These are phyloP conservation scores for Pycnonotus jocosus DNA, from an alignment of 2,113 vertebrate genomes.

Conservation along the genomic window DNA sequence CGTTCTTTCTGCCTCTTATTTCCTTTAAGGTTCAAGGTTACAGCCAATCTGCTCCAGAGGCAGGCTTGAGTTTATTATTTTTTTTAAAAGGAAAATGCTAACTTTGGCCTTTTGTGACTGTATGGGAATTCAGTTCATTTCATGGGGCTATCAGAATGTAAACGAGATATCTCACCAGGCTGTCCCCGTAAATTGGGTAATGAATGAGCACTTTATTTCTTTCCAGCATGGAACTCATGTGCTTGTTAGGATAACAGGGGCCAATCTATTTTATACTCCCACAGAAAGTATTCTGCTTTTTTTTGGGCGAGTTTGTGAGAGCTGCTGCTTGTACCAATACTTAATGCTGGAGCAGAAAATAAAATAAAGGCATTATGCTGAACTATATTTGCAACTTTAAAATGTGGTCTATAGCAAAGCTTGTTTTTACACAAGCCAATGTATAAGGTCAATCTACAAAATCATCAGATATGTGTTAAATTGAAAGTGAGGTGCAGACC, in stretches of 20 bases:
- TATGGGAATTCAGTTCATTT: slow-evolving; percentile 43
- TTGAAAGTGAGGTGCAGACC: neutral
- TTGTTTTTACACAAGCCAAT: neutral
- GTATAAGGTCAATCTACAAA: neutral
- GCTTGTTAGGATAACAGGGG: slow-evolving; percentile 48
- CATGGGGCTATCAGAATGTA: slow-evolving; percentile 42
- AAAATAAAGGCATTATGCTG: neutral
- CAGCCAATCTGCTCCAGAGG: slow-evolving; percentile 11
- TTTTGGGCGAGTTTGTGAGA: slow-evolving; percentile 10
- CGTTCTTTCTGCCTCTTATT: slow-evolving; percentile 1
- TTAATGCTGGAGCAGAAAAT: neutral
- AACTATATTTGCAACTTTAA: neutral
- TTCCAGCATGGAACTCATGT: neutral
- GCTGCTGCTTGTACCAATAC: slow-evolving; percentile 23
- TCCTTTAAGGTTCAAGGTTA: slow-evolving; percentile 57
- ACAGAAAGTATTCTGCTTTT: slow-evolving; percentile 47
- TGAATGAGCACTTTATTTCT: slow-evolving; percentile 68
- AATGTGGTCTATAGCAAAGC: neutral
- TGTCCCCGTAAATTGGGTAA: neutral
- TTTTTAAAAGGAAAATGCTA: slow-evolving; percentile 37
- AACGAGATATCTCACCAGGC: slow-evolving; percentile 42
- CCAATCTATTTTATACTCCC: slow-evolving; percentile 58
- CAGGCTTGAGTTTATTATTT: slow-evolving; percentile 14
- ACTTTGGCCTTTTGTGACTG: slow-evolving; percentile 10
- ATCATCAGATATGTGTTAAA: neutral